Base-by-base conservation (phyloP, 2,113 vertebrate genomes). In the Oryzias javanicus region DNA sequence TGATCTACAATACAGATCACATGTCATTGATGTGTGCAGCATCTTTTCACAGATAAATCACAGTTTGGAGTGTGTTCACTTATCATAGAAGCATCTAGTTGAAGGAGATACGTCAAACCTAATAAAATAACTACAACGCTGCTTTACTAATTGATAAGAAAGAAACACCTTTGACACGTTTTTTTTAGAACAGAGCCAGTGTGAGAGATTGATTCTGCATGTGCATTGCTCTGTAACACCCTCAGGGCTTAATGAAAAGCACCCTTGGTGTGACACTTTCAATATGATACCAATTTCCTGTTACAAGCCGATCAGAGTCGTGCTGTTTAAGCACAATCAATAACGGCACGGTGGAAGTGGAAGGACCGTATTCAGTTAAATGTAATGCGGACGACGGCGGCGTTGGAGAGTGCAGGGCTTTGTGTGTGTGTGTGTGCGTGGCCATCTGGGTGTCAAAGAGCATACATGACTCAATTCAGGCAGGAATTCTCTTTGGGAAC, bases 231-330 rank as follows among this genome's bases (percentile, higher is more conserved):
- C 66, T 41, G 51, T 17, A n/a, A 5, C 49, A 63, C 64, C 82
- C 75, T 78, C 47, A 5, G 65, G 83, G 56, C 60, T 60, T 17
- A 54, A 82, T 84, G 72, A 85, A 86, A 83, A 27, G 54, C 70
- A 74, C 78, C 69, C 79, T 83, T 25, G 55, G 79, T 75, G 84
- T 84, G 87, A 87, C 89, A 90, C 71, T 80, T 88, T 86, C 84
- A 78, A 84, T 86, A 87, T 85, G 75, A 79, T 84, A 67, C 83
- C 87, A 90, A 91, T 91, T 91, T 89, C 83, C 89, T 87, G 79
- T 52, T 82, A 89, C 87, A 89, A 80, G 83, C 70, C 75, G 20
- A 81, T 76, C 76, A 55, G 75, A 84, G 81, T 82, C 60, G 55
- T 75, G 76, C 78, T 83, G 73, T 90, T 89, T 88, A 86, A 90